Percentiles rank a stretch among this genome's conserved stretches.
These are phyloP conservation scores for Watsonalla cultraria DNA, from an alignment of 2,888 invertebrate species.

Conservation along the genomic window DNA sequence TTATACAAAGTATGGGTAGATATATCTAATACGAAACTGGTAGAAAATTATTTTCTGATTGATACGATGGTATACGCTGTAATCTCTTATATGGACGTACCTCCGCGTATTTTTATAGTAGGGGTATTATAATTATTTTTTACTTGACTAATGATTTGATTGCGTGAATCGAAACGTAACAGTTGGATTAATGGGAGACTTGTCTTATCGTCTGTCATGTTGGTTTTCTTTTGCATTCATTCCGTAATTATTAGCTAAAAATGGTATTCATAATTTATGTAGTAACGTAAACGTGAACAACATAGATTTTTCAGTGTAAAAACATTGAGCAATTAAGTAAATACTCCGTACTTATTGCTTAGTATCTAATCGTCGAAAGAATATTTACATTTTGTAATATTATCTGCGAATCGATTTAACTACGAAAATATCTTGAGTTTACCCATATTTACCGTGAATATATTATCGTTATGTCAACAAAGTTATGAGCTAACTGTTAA, in stretches of 20 bases:
- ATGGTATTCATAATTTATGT: conserved; percentile 8
- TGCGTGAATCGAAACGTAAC: conserved; percentile 32
- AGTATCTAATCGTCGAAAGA: conserved; percentile 7
- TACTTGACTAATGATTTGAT: background rate
- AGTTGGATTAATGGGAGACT: conserved; percentile 56
- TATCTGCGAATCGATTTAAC: conserved; percentile 64
- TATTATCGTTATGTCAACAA: conserved; percentile 61
- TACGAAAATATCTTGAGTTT: conserved; percentile 53
- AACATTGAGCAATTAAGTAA: background rate
- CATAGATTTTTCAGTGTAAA: too few species aligned
- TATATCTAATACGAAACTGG: too few species aligned
- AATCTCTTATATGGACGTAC: too few species aligned
- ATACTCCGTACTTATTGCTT: background rate
- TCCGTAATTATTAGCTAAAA: conserved; percentile 34
- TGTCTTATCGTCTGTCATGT: conserved; percentile 42
- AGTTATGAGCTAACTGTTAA: conserved; percentile 57
- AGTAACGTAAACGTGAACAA: background rate
- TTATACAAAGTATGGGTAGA: too few species aligned
- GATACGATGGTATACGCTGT: too few species aligned
- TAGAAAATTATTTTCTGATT: too few species aligned
- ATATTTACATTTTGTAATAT: conserved; percentile 33
- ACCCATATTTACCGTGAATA: conserved; percentile 53
- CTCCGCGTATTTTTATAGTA: too few species aligned
- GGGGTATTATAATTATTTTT: conserved; percentile 9
- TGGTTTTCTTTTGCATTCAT: conserved; percentile 36